These are phyloP conservation scores for Ectemnius continuus DNA, from an alignment of 2,888 invertebrate species.

Conservation along the genomic window DNA sequence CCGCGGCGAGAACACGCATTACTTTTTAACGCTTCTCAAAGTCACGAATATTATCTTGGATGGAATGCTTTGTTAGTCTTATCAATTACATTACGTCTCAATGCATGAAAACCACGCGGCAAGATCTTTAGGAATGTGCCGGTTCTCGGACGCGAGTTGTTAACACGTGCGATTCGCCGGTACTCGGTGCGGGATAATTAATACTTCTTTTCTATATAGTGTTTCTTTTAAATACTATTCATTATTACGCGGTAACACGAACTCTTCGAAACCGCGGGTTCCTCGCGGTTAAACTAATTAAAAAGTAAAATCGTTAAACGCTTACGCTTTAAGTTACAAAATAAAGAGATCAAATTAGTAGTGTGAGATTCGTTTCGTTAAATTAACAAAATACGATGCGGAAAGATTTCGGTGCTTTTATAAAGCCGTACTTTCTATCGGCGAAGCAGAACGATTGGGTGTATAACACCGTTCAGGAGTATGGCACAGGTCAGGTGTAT, in stretches of 20 bases:
- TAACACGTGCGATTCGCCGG: constrained; percentile 46
- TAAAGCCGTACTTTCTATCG: constrained; percentile 75
- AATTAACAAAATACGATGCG: constrained; percentile 28
- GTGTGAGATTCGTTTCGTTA: constrained; percentile 43
- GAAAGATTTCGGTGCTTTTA: constrained; percentile 51
- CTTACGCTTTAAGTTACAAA: constrained; percentile 33
- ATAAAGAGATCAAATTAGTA: constrained; percentile 57
- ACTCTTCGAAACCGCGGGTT: background rate
- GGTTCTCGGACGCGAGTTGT: constrained; percentile 20
- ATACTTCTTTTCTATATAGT: constrained; percentile 25
- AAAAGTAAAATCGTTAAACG: constrained; percentile 32
- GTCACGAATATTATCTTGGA: constrained; percentile 59
- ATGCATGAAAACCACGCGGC: constrained; percentile 42
- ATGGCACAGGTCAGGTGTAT: constrained; percentile 68
- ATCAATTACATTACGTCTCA: constrained; percentile 32
- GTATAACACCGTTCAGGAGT: constrained; percentile 69
- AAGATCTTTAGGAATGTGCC: constrained; percentile 55
- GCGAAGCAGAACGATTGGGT: constrained; percentile 69
- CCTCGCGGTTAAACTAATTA: constrained; percentile 28
- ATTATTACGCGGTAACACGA: constrained; percentile 8
- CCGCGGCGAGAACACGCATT: constrained; percentile 31
- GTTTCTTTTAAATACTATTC: constrained; percentile 15
- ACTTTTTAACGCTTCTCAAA: constrained; percentile 23
- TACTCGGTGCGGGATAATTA: constrained; percentile 49
- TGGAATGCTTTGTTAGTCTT: constrained; percentile 68